Conservation (phyloP, 2,797 vertebrate species). For the Periparus ater region DNA sequence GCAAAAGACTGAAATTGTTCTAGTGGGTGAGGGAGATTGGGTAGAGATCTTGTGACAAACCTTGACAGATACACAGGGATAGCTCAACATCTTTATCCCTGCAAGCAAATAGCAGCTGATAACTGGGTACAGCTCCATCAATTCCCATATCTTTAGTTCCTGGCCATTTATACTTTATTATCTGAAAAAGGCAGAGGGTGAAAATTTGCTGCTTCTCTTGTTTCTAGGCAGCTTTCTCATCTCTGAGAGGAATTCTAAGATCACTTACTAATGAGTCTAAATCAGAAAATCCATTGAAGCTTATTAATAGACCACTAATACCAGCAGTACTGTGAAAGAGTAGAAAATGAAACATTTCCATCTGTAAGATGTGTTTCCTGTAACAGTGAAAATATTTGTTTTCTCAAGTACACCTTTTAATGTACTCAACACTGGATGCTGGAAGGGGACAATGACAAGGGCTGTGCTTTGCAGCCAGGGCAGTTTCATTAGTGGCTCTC, state of each 20-base stretch:
- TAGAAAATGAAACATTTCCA: background rate
- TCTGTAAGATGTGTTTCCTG: background rate
- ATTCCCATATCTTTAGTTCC: background rate
- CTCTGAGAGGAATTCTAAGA: background rate
- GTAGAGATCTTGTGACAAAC: background rate
- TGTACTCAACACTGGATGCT: background rate
- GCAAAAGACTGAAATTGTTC: background rate
- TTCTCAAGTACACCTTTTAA: background rate
- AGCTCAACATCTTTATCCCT: background rate
- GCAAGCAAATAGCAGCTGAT: background rate
- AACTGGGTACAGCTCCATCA: background rate
- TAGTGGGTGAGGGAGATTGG: background rate
- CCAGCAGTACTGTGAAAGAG: background rate
- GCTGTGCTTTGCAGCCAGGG: constrained; percentile 20
- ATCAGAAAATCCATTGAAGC: background rate
- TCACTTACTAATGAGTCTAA: background rate
- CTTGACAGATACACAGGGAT: background rate
- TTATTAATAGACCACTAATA: background rate
- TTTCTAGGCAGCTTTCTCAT: background rate
- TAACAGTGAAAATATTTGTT: background rate
- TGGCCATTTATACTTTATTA: background rate
- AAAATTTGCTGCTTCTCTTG: background rate
- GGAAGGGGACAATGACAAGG: background rate
- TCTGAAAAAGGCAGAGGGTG: background rate
- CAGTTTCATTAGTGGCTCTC: constrained; percentile 46